Evolutionary conservation across 2,797 vertebrate genomes (phyloP), one percentile per base, ranked within the genome.

Genomic region (Sebastes iracundus): DNA sequence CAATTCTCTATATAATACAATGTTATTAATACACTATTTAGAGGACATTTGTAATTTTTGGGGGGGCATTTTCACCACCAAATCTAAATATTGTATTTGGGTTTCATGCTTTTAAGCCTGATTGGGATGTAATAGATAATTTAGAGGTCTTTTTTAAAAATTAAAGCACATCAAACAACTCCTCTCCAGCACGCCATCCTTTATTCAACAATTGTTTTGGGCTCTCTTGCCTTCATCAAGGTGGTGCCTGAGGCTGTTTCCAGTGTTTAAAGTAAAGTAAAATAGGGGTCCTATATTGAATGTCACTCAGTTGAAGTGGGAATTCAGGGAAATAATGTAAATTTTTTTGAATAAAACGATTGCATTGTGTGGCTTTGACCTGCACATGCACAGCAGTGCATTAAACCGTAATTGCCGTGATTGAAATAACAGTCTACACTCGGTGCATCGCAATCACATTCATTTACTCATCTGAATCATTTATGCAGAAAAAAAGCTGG

Each of bases 381-480:
- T n/a, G 30, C 59, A 49, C 46, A 3, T 11, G 7, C 52, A 35
- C 2, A 7, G 4, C 4, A 2, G 11, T 25, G 38, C 53, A 65
- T 42, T 62, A 58, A 81, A 59, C 9, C 28, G 4, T n/a, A 30
- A 72, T 27, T 25, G 7, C 16, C 38, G 8, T n/a, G 22, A 65
- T 58, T 75, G 22, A 56, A 67, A 75, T 14, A 27, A 64, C 9
- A 22, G 4, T 5, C 18, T 9, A 13, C 3, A 61, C 49, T 33
- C 14, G 27, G 14, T 6, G 28, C 55, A 25, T 71, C 27, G 18
- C 27, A 13, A 10, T 52, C 28, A 14, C 3, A 3, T 58, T 70
- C 65, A 56, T 77, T 64, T 28, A 49, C 27, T 53, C 63, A 38
- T 77, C 55, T 8, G 28, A 74, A 42, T 79, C 1, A 63, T 86